Evolutionary conservation across 2,797 vertebrate genomes (phyloP), one percentile per base, ranked within the genome.

Genomic region (Pantherophis alleghaniensis): DNA sequence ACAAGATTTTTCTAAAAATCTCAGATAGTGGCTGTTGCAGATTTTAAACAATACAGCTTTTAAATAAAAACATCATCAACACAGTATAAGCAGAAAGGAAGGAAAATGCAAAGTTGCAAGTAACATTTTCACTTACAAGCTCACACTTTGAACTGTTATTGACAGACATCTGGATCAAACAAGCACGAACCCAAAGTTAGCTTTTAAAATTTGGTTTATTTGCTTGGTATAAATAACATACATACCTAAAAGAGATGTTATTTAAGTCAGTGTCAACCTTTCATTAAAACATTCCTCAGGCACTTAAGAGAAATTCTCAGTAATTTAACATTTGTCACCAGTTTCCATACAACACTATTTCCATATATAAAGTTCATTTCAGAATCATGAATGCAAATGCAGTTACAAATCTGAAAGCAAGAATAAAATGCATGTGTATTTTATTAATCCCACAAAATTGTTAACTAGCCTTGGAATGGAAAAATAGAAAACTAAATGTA

Each of bases 381-480:
- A 63, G 57, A 95, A 94, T 90, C 94, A 53, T 55, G 92, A 92
- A 88, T 74, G 14, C 51, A 87, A 92, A 59, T 57, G 14, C 55
- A 56, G 16, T 26, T 86, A 32, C 37, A 86, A 28, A 61, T 90
- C 12, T 90, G 60, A 90, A 53, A 69, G 16, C n/a, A 93, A 57
- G 20, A 92, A 89, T 93, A 92, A 92, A 93, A 79, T 20, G 92
- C 57, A 93, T 16, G 7, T 79, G 0, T 16, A 47, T 74, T 83
- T 28, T 32, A 79, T 26, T 57, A 92, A 90, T 92, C 90, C 88
- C 7, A 74, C 22, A 32, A 55, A 90, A 83, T 10, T 88, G 18
- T 32, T 61, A 63, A 66, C n/a, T 0, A 87, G 69, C 12, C 69
- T 56, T 5, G 18, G 28, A 93, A 61, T 32, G 0, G 24, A 22